These are phyloP conservation scores for Diorhabda sublineata DNA, from an alignment of 1,140 invertebrate species.

Conservation along the genomic window DNA sequence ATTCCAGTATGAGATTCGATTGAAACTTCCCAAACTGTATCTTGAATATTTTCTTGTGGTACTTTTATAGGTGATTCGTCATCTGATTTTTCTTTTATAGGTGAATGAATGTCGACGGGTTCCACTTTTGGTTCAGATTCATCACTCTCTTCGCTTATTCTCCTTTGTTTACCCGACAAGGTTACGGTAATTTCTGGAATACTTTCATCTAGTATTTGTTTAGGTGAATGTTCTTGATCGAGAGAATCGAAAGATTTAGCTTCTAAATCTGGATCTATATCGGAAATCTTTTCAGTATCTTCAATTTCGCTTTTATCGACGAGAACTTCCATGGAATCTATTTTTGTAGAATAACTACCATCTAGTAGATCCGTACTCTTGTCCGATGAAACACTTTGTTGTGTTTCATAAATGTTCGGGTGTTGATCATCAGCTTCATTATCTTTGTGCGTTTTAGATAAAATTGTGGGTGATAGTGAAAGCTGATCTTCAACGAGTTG, in stretches of 20 bases:
- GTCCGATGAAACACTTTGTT: constrained; percentile 34
- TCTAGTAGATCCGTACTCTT: constrained; percentile 31
- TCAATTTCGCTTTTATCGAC: constrained; percentile 54
- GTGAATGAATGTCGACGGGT: constrained; percentile 25
- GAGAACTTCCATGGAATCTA: constrained; percentile 50
- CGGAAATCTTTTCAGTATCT: constrained; percentile 49
- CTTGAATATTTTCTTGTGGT: constrained; percentile 55
- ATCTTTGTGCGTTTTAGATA: constrained; percentile 36
- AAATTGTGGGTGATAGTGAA: constrained; percentile 24
- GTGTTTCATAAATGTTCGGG: constrained; percentile 30
- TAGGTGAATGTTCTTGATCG: constrained; percentile 33
- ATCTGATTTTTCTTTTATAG: constrained; percentile 46
- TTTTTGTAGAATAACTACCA: constrained; percentile 39
- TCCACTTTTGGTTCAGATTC: constrained; percentile 25
- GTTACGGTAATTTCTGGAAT: constrained; percentile 45
- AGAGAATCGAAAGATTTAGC: constrained; percentile 32
- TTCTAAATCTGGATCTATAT: constrained; percentile 45
- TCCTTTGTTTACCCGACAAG: constrained; percentile 41
- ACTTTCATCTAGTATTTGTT: constrained; percentile 27
- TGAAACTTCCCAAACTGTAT: constrained; percentile 62
- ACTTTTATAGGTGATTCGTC: constrained; percentile 51
- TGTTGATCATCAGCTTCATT: constrained; percentile 25
- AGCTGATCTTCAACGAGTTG: constrained; percentile 19
- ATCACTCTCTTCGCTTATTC: constrained; percentile 45
- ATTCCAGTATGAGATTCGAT: constrained; percentile 50